A percentile compares a stretch with the other conserved stretches of the same genome.
phyloP scores from a whole-genome alignment of 1,140 invertebrate genomes.

The Charaxes varanes region DNA sequence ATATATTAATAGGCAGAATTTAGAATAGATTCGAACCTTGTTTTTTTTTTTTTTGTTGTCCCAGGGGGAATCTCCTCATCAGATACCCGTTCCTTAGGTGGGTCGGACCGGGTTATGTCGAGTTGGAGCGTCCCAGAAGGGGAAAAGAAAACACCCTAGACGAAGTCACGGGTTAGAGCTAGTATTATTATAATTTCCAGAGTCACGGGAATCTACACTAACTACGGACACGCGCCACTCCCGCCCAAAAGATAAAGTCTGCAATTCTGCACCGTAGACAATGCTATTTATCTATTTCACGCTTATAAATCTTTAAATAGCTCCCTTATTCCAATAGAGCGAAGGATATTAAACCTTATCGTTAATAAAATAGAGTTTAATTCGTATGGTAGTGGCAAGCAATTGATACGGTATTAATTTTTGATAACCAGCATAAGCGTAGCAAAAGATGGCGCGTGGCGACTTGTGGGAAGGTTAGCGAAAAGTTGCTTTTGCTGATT shows the following conservation, averaged over 20 bases:
- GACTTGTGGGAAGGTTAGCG: constrained; percentile 51
- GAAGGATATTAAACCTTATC: constrained; percentile 13
- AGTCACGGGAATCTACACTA: constrained; percentile 56
- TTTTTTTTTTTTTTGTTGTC: too few species aligned
- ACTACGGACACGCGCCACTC: constrained; percentile 45
- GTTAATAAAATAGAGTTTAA: constrained; percentile 13
- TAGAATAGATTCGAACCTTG: too few species aligned
- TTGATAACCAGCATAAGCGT: constrained; percentile 40
- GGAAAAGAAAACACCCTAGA: too few species aligned
- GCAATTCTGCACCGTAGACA: constrained; percentile 47
- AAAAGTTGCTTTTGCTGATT: too few species aligned
- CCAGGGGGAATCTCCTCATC: too few species aligned
- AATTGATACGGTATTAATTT: constrained; percentile 40
- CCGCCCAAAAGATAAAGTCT: constrained; percentile 54
- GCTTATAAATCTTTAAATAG: constrained; percentile 43
- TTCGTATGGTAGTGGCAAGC: constrained; percentile 11
- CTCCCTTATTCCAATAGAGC: constrained; percentile 9
- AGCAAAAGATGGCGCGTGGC: constrained; percentile 58
- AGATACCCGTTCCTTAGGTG: too few species aligned
- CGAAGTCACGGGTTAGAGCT: too few species aligned
- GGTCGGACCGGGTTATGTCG: too few species aligned
- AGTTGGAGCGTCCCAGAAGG: too few species aligned
- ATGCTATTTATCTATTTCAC: constrained; percentile 69
- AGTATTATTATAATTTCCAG: constrained; percentile 14
- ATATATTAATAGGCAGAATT: too few species aligned